Conservation (phyloP, 2,113 vertebrate genomes). For the Tauraco erythrolophus region DNA sequence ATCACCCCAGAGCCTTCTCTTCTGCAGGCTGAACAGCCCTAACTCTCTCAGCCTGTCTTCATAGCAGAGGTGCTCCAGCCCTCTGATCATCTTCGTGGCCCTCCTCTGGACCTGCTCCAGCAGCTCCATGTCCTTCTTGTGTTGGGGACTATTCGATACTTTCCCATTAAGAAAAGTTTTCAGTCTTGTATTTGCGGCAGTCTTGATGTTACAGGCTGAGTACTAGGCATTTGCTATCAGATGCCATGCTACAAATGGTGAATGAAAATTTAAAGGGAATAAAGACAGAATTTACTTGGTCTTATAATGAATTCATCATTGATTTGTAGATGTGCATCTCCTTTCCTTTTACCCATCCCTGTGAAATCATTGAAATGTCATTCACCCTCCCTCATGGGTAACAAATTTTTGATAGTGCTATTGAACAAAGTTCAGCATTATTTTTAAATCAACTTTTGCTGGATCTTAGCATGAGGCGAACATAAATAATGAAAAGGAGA, state of each 20-base stretch:
- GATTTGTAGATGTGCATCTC: neutral
- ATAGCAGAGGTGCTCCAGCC: no score
- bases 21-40: no score
- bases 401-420: neutral
- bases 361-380: neutral
- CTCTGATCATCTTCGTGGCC: no score
- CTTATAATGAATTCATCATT: neutral
- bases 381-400: neutral
- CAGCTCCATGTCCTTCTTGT: no score
- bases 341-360: neutral
- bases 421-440: neutral
- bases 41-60: no score
- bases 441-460: neutral
- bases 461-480: neutral
- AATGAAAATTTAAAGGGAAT: neutral
- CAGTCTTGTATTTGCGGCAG: neutral
- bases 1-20: no score
- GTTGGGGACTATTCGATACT: no score
- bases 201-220: neutral
- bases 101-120: no score
- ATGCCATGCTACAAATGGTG: neutral
- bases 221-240: neutral
- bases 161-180: neutral
- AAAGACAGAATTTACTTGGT: neutral
- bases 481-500: neutral